Percentiles rank a stretch among this genome's conserved stretches.
These are phyloP conservation scores for Drosophila anomalipes DNA, from an alignment of 2,888 invertebrate species.

Conservation along the genomic window DNA sequence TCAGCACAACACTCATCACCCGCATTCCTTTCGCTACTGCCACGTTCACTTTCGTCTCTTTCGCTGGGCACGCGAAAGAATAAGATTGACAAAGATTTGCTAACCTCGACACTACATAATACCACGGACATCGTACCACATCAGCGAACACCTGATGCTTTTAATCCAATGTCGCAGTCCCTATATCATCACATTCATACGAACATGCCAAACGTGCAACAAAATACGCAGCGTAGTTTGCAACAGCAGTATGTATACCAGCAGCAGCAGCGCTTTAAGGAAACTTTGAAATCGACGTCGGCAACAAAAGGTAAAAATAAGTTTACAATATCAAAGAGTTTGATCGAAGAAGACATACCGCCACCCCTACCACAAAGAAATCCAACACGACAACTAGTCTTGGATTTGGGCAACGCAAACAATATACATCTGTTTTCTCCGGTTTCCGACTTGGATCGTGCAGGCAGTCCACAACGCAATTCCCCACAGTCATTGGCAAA, in stretches of 20 bases:
- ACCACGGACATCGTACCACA: conserved; percentile 81
- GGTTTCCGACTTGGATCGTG: conserved; percentile 84
- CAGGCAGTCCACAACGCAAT: conserved; percentile 72
- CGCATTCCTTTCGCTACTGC: conserved; percentile 85
- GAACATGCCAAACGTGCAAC: conserved; percentile 53
- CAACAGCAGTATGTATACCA: conserved; percentile 62
- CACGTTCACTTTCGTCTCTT: conserved; percentile 85
- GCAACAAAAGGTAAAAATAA: conserved; percentile 81
- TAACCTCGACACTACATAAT: conserved; percentile 82
- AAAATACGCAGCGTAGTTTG: conserved; percentile 63
- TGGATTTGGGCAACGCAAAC: conserved; percentile 69
- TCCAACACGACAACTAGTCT: conserved; percentile 81
- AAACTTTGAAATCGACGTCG: conserved; percentile 72
- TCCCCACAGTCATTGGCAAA: conserved; percentile 45
- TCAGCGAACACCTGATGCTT: conserved; percentile 69
- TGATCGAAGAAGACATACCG: conserved; percentile 84
- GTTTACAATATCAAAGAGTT: conserved; percentile 80
- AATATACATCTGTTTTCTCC: conserved; percentile 68
- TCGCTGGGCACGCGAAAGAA: conserved; percentile 85
- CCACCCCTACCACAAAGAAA: conserved; percentile 87
- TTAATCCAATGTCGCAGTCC: conserved; percentile 73
- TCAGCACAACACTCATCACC: conserved; percentile 81
- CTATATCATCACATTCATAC: conserved; percentile 68
- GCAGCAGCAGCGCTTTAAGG: conserved; percentile 75
- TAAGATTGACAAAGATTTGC: conserved; percentile 84